These are phyloP conservation scores for Oreortyx pictus DNA, from an alignment of 2,797 vertebrate genomes.

Conservation along the genomic window DNA sequence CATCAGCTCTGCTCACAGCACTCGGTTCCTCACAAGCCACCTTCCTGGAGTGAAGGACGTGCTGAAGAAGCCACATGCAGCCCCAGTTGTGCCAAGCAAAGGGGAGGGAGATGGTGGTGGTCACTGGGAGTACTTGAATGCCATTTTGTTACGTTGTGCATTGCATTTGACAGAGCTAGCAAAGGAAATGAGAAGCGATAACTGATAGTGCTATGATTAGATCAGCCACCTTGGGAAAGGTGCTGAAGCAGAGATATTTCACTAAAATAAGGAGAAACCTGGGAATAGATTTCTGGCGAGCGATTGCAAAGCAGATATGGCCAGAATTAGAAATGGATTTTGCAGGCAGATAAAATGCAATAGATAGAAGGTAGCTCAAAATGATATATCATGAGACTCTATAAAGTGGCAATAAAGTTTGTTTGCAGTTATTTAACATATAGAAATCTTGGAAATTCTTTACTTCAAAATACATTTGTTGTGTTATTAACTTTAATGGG, in stretches of 20 bases:
- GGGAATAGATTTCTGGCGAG: slow-evolving; percentile 78
- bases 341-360: slow-evolving; percentile 77
- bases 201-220: slow-evolving; percentile 79
- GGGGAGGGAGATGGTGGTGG: slow-evolving; percentile 29
- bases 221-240: slow-evolving; percentile 82
- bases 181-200: slow-evolving; percentile 79
- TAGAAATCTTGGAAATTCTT: slow-evolving; percentile 73
- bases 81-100: not conserved
- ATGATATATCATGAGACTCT: slow-evolving; percentile 65
- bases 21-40: not conserved
- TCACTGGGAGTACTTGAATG: slow-evolving; percentile 65
- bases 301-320: slow-evolving; percentile 73
- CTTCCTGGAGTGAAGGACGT: not conserved
- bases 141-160: slow-evolving; percentile 71
- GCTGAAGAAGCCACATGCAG: not conserved
- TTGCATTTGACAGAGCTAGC: slow-evolving; percentile 72
- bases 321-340: slow-evolving; percentile 82
- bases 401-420: slow-evolving; percentile 67
- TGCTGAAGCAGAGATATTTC: slow-evolving; percentile 84
- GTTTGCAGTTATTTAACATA: slow-evolving; percentile 74
- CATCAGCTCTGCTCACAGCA: not conserved
- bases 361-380: slow-evolving; percentile 74
- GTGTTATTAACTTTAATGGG: slow-evolving; percentile 39
- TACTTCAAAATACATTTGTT: slow-evolving; percentile 72
- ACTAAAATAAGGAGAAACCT: slow-evolving; percentile 79